These are phyloP conservation scores for Neolamprologus modestus DNA, from an alignment of 2,113 vertebrate genomes.

Conservation along the genomic window DNA sequence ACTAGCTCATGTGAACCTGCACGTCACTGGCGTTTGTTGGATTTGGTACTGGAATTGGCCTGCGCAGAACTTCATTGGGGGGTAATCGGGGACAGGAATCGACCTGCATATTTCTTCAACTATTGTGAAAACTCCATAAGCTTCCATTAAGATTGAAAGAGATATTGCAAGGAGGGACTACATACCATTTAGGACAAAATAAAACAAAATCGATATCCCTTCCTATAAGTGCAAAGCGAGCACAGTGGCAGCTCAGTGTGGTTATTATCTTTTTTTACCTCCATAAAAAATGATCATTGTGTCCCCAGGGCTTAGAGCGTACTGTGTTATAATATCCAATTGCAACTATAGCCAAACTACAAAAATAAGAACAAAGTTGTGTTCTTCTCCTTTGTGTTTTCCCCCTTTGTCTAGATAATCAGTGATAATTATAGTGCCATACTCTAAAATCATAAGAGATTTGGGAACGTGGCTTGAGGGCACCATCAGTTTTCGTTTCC, in stretches of 20 bases:
- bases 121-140: not conserved
- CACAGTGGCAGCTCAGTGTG: not conserved
- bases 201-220: not conserved
- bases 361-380: not conserved
- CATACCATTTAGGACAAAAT: not conserved
- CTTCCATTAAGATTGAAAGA: not conserved
- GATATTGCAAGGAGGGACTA: not conserved
- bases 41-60: not conserved
- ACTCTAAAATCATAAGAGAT: not conserved
- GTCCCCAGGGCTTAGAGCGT: not conserved
- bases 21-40: fast-evolving
- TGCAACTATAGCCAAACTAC: not conserved
- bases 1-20: not conserved
- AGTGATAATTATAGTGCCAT: conserved; percentile 6
- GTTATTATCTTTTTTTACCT: not conserved
- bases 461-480: conserved; percentile 1
- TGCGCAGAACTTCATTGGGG: not conserved
- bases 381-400: not conserved
- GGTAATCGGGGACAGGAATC: not conserved
- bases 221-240: not conserved
- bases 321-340: not conserved
- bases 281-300: not conserved
- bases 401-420: not conserved
- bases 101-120: not conserved
- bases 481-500: not conserved